Conservation (phyloP, 1,140 invertebrate genomes). For the Nomia melanderi region DNA sequence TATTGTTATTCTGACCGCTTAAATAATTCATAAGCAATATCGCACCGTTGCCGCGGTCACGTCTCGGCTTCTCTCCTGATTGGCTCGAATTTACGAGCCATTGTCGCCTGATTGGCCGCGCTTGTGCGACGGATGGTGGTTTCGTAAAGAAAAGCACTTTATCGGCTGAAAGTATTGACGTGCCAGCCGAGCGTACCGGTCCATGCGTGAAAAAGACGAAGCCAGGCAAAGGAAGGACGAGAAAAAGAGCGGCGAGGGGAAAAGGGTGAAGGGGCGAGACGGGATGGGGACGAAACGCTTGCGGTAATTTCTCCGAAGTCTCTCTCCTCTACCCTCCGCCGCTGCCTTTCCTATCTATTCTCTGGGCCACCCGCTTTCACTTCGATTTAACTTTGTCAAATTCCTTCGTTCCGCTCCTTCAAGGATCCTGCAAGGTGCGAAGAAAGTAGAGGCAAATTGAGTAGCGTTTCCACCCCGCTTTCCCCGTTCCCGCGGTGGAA, state of each 20-base stretch:
- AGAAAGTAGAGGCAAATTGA: conserved; percentile 39
- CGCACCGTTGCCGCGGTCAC: conserved; percentile 74
- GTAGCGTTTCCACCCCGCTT: conserved; percentile 19
- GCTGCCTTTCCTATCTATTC: conserved; percentile 8
- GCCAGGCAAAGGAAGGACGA: conserved; percentile 5
- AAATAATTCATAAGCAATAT: conserved; percentile 81
- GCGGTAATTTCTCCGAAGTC: conserved; percentile 60
- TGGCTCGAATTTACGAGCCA: conserved; percentile 79
- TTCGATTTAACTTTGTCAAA: conserved; percentile 57
- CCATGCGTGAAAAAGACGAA: conserved; percentile 39
- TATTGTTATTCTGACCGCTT: conserved; percentile 69
- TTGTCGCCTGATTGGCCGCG: conserved; percentile 79
- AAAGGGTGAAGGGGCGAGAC: not conserved
- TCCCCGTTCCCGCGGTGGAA: not conserved
- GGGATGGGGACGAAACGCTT: conserved; percentile 56
- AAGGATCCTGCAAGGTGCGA: conserved; percentile 41
- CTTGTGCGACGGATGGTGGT: conserved; percentile 75
- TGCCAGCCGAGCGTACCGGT: conserved; percentile 41
- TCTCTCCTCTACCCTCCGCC: conserved; percentile 10
- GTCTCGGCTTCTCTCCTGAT: conserved; percentile 76
- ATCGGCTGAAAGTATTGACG: conserved; percentile 69
- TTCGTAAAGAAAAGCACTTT: conserved; percentile 75
- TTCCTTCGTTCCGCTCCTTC: conserved; percentile 46
- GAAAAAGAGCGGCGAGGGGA: conserved; percentile 14
- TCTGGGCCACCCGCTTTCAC: conserved; percentile 31